Conservation (phyloP, 2,888 invertebrate species). For the Sycophila texana region DNA sequence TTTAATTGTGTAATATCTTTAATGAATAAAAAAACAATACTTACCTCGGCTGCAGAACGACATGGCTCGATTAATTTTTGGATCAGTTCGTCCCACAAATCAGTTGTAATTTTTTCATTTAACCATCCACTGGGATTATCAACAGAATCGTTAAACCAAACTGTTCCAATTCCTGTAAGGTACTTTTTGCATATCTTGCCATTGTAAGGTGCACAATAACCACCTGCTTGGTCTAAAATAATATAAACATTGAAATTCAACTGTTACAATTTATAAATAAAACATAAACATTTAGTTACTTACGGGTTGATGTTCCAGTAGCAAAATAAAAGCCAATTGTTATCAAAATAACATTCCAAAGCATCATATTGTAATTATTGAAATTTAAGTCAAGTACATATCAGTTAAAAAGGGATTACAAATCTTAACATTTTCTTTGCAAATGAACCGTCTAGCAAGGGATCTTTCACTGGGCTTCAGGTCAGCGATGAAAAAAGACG, state of each 20-base stretch:
- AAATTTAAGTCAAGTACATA: slow-evolving; percentile 25
- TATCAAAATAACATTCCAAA: slow-evolving; percentile 54
- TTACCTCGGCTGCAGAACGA: slow-evolving; percentile 88
- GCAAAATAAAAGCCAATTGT: slow-evolving; percentile 40
- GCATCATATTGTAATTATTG: slow-evolving; percentile 53
- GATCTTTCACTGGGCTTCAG: slow-evolving; percentile 19
- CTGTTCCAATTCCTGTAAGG: slow-evolving; percentile 80
- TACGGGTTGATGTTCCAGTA: slow-evolving; percentile 47
- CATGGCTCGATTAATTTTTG: slow-evolving; percentile 88
- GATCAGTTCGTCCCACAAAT: slow-evolving; percentile 92
- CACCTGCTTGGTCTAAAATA: slow-evolving; percentile 66
- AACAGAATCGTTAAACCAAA: slow-evolving; percentile 86
- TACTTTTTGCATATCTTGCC: slow-evolving; percentile 88
- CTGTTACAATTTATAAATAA: not conserved
- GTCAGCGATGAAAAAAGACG: slow-evolving; percentile 13
- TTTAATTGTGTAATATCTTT: not conserved
- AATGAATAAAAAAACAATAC: slow-evolving; percentile 17
- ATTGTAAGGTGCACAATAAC: slow-evolving; percentile 92
- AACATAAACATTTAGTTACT: slow-evolving; percentile 25
- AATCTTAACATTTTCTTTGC: slow-evolving; percentile 17
- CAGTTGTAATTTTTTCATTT: slow-evolving; percentile 90
- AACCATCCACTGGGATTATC: slow-evolving; percentile 84
- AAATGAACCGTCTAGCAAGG: slow-evolving; percentile 2
- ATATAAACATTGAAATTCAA: not conserved
- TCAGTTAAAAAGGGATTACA: not conserved